Evolutionary conservation across 2,797 vertebrate species (phyloP), one percentile per base, ranked within the genome.

Genomic region (Oryzias dopingdopingensis): DNA sequence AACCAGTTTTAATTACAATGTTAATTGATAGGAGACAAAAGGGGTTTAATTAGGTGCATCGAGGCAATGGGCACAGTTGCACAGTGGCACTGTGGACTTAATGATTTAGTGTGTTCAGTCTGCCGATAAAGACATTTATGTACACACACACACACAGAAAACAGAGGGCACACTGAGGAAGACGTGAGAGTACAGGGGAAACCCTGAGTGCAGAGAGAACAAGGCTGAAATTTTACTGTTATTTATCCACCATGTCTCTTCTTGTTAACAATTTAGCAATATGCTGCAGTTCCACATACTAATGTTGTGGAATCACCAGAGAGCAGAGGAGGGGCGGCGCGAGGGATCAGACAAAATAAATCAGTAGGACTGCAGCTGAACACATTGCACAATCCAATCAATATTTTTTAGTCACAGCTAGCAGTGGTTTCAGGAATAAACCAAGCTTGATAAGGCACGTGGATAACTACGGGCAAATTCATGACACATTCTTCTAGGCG

Each of bases 1-100:
- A 68, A 88, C 85, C 89, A 91, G 87, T 93, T 95, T 95, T 93
- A 95, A 95, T 96, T 93, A 93, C 93, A 92, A 89, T 92, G 93
- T 94, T 96, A 97, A 97, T 95, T 96, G 94, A 94, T 92, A 93
- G 92, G 91, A 94, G 94, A 95, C 94, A 94, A 94, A 95, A 93
- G 92, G 90, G 92, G 90, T 92, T 94, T 95, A 95, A 94, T 95
- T 93, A 94, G 93, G 87, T 91, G 92, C 93, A 94, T 94, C 94
- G 93, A 96, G 92, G 91, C 92, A 94, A 94, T 92, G 91, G 92
- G 93, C 93, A 92, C 92, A 92, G 86, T 82, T 92, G 93, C 93
- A 93, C 94, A 92, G 86, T 82, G 93, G 93, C 93, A 93, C 94
- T 91, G 92, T 89, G 88, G 92, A 92, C 93, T 92, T 92, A 93